Evolutionary conservation across 2,797 vertebrate genomes (phyloP).

Genomic region (Squalus acanthias): DNA sequence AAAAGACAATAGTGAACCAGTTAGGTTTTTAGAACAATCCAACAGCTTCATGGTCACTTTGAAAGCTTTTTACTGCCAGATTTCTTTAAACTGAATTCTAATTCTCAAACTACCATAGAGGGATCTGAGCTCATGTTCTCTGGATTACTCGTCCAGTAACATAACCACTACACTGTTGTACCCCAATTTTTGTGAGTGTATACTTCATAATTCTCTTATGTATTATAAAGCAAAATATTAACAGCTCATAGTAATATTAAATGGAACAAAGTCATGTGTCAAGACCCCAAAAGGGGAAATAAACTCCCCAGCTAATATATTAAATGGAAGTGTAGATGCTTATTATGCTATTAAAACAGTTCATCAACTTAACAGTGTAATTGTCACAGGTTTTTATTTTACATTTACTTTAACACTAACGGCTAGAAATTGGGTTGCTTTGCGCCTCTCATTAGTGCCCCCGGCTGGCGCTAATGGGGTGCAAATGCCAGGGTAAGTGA

Average conservation of each 20-base stretch:
- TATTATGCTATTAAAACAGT: neutral
- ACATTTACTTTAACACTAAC: neutral
- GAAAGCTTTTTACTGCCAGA: too few relatives aligned
- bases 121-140: neutral
- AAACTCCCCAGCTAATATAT: neutral
- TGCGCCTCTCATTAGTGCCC: too few relatives aligned
- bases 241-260: neutral
- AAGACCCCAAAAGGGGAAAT: neutral
- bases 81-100: too few relatives aligned
- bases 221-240: neutral
- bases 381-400: neutral
- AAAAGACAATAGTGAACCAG: neutral
- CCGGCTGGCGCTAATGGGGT: too few relatives aligned
- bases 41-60: neutral
- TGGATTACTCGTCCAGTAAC: neutral
- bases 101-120: too few relatives aligned
- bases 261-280: neutral
- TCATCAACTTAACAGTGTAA: neutral
- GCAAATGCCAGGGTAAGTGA: too few relatives aligned
- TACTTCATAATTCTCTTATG: neutral
- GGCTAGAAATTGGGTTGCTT: too few relatives aligned
- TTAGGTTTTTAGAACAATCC: neutral
- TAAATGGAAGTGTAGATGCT: neutral
- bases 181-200: neutral
- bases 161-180: neutral